Percentiles rank a stretch among this genome's conserved stretches.
Evolutionary conservation across 1,140 invertebrate genomes (phyloP).

Genomic region (Drosophila asahinai): DNA sequence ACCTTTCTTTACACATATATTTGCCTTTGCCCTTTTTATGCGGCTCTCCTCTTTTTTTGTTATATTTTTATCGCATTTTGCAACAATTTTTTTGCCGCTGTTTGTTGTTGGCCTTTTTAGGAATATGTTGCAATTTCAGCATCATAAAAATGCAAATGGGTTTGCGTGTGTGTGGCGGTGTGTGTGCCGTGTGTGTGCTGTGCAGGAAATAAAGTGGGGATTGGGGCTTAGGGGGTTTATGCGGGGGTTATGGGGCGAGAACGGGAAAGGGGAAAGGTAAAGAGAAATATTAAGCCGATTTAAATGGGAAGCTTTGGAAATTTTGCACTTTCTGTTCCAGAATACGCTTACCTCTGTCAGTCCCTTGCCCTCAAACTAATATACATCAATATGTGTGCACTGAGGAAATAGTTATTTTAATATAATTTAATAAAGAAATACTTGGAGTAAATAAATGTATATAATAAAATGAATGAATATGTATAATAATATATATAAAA

Average conservation of each 20-base stretch:
- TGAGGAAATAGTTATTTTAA: background rate
- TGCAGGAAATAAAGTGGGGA: conserved; percentile 15
- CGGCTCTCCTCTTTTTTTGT: conserved; percentile 5
- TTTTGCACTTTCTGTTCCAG: conserved; percentile 19
- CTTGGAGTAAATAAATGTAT: no score
- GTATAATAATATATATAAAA: no score
- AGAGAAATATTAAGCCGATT: conserved; percentile 46
- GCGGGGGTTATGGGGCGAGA: background rate
- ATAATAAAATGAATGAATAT: no score
- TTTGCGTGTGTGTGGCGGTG: background rate
- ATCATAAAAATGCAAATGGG: conserved; percentile 66
- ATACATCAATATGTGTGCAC: conserved; percentile 15
- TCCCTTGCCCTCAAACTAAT: background rate
- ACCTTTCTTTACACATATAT: conserved; percentile 22
- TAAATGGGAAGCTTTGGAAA: conserved; percentile 41
- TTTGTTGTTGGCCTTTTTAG: conserved; percentile 20
- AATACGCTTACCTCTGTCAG: conserved; percentile 10
- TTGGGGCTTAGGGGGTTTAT: background rate
- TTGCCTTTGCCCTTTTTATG: conserved; percentile 26
- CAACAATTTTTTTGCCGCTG: conserved; percentile 26
- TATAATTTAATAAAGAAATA: no score
- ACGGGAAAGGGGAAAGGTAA: background rate
- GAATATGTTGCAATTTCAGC: conserved; percentile 61
- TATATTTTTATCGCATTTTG: conserved; percentile 46
- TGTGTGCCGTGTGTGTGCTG: background rate